Evolutionary conservation across 2,797 vertebrate genomes (phyloP), one percentile per base, ranked within the genome.

Genomic region (Phylloscopus collybita): DNA sequence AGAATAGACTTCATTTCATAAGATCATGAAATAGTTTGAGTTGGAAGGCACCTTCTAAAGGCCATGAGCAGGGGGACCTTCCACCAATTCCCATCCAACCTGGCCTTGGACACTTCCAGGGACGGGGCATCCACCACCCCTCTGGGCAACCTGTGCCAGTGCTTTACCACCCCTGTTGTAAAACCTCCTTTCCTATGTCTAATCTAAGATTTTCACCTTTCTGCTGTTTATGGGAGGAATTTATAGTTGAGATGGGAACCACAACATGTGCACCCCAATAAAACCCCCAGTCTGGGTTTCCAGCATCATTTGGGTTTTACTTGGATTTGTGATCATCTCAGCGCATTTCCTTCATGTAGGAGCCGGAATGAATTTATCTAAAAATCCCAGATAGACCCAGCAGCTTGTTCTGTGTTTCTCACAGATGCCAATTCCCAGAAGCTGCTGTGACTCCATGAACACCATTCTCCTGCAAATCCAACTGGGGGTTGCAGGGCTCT

Each of bases 361-460:
- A 80, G 61, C 86, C 96, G 79, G 91, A 94, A 89, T 47, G 71
- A 92, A 90, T 72, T 60, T 57, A 95, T 90, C 96, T 93, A 92
- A 92, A 94, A 85, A 86, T 97, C 97, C 86, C 90, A 93, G 87
- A 97, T 57, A 45, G 10, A 45, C 45, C 5, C 10, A 45, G 20
- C 45, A 45, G 20, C 10, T 11, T 45, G 45, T 11, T 45, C 10
- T 11, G 44, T 45, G 10, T 95, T 95, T 97, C 91, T 96, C 96
- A 97, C 88, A 89, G 61, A 91, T 95, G 95, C 96, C 97, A 96
- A 30, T 90, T 97, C 95, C 91, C 96, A 97, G 96, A 88, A 93
- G 78, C 60, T 88, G 60, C 64, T 88, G 66, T 51, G 75, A 60
- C 30, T 57, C 74, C 49, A n/a, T 16, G 49, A 86, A 23, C 32